Evolutionary conservation across 1,140 invertebrate genomes (phyloP).

Genomic region (Batillaria attramentaria): DNA sequence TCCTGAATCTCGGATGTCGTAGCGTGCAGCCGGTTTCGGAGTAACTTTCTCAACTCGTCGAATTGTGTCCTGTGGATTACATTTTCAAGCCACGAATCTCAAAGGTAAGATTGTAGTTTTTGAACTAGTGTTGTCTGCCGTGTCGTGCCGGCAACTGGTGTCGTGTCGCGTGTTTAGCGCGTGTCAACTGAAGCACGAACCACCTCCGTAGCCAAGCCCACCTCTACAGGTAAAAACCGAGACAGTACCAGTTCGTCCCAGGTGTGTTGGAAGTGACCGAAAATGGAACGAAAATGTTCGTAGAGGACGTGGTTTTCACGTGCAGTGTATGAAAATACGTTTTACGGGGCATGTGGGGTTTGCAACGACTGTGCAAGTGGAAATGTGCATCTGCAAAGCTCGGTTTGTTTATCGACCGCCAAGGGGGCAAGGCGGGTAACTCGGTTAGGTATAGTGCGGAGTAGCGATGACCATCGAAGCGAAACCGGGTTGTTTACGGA

Average conservation of each 20-base stretch:
- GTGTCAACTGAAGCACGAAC: constrained; percentile 9
- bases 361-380: neutral
- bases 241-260: neutral
- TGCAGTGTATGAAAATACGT: neutral
- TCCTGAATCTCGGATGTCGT: neutral
- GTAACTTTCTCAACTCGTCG: constrained; percentile 12
- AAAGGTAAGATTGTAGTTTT: constrained; percentile 3
- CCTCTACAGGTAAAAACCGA: constrained; percentile 19
- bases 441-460: neutral
- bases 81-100: neutral
- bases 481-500: neutral
- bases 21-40: neutral
- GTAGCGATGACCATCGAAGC: neutral
- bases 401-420: too few species aligned
- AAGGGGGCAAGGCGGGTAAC: neutral
- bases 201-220: constrained; percentile 15
- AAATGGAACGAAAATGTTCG: neutral
- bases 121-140: neutral
- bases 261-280: neutral
- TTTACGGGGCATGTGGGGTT: neutral
- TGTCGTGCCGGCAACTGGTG: constrained; percentile 26
- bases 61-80: neutral
- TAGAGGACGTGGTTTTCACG: neutral
- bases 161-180: neutral
- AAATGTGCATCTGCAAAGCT: neutral